Evolutionary conservation across 2,888 invertebrate species (phyloP).

Genomic region (Aethes cnicana): DNA sequence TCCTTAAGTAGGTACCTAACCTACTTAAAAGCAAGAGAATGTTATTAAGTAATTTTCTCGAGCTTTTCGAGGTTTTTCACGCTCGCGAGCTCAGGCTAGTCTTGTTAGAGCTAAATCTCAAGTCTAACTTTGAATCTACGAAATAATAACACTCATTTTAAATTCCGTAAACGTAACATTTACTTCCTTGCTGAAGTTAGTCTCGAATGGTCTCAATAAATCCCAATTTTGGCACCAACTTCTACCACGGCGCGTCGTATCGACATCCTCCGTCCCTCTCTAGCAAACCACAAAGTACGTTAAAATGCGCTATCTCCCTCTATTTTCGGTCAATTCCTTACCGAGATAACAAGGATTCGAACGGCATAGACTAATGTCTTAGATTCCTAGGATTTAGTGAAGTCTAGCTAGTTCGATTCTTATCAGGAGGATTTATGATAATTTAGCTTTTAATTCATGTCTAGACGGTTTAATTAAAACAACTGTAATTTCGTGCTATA

Average conservation of each 20-base stretch:
- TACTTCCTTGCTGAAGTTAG: constrained; percentile 52
- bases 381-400: constrained; percentile 38
- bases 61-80: too few relatives aligned
- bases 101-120: too few relatives aligned
- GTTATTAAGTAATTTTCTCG: too few relatives aligned
- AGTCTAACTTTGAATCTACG: background rate
- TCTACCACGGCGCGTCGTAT: constrained; percentile 41
- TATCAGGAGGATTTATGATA: constrained; percentile 26
- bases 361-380: constrained; percentile 39
- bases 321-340: constrained; percentile 57
- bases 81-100: too few relatives aligned
- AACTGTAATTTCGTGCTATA: constrained; percentile 1
- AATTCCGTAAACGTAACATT: constrained; percentile 15
- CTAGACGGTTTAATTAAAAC: background rate
- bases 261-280: constrained; percentile 25
- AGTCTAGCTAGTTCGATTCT: constrained; percentile 16
- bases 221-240: constrained; percentile 60
- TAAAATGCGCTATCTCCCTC: constrained; percentile 51
- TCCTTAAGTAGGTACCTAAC: too few relatives aligned
- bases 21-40: too few relatives aligned
- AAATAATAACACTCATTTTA: constrained; percentile 3
- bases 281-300: constrained; percentile 1
- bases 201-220: constrained; percentile 62
- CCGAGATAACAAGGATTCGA: constrained; percentile 58
- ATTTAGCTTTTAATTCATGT: constrained; percentile 21